A percentile compares a stretch with the other conserved stretches of the same genome.
Conservation (phyloP, 1,140 invertebrate genomes). For the Metopolophium dirhodum region DNA sequence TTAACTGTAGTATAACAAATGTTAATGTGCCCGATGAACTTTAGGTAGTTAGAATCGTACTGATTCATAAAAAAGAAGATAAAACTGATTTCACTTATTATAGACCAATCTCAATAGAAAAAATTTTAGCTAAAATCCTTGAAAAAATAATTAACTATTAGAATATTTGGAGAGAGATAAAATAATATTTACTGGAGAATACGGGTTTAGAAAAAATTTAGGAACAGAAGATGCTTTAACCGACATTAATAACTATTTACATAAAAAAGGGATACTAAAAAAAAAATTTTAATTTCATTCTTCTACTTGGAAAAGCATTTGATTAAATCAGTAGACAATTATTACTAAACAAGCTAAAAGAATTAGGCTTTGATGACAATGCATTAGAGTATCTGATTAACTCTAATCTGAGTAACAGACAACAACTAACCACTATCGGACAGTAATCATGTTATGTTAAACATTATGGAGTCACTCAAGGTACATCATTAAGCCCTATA, state of each 20-base stretch:
- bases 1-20: too few species aligned
- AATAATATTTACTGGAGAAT: background rate
- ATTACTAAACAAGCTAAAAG: too few species aligned
- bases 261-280: too few species aligned
- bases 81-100: background rate
- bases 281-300: too few species aligned
- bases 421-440: background rate
- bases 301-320: too few species aligned
- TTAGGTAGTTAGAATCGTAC: too few species aligned
- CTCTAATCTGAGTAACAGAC: background rate
- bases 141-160: background rate
- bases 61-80: too few species aligned
- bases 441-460: background rate
- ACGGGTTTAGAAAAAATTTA: background rate
- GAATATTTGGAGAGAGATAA: background rate
- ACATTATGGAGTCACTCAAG: background rate
- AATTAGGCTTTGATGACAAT: background rate
- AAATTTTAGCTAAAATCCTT: background rate
- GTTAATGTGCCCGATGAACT: too few species aligned
- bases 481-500: background rate
- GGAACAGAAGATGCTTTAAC: background rate
- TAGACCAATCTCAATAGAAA: background rate
- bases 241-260: too few species aligned
- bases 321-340: too few species aligned
- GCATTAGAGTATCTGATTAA: too few species aligned